phyloP scores from a whole-genome alignment of 2,888 invertebrate genomes.

The Rhamphomyia laevipes region DNA sequence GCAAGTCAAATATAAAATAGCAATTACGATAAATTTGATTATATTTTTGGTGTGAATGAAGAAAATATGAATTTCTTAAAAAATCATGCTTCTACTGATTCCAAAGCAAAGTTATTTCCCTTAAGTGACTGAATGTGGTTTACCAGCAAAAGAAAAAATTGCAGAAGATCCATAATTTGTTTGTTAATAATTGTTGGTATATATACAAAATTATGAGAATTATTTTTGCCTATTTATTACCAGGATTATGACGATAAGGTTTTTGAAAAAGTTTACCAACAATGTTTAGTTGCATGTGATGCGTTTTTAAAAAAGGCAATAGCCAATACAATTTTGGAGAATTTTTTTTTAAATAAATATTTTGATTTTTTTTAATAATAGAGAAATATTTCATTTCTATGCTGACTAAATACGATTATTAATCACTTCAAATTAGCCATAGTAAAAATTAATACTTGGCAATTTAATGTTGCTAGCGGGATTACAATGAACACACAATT shows the following conservation, averaged over 20 bases:
- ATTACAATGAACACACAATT: no score
- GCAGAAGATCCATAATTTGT: conserved; percentile 91
- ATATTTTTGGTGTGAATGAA: conserved; percentile 92
- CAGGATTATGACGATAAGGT: conserved; percentile 48
- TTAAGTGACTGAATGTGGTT: conserved; percentile 81
- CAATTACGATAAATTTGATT: conserved; percentile 74
- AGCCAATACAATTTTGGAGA: no score
- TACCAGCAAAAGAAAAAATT: conserved; percentile 59
- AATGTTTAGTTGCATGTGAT: conserved; percentile 54
- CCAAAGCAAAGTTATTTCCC: conserved; percentile 61
- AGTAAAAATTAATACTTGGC: no score
- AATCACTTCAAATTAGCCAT: no score
- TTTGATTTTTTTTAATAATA: no score
- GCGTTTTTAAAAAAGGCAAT: conserved; percentile 44
- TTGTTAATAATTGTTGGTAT: conserved; percentile 27
- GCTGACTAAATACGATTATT: no score
- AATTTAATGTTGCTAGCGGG: no score
- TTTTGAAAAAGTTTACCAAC: conserved; percentile 65
- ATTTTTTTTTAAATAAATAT: no score
- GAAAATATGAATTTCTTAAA: conserved; percentile 66
- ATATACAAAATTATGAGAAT: neutral
- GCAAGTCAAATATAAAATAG: conserved; percentile 61
- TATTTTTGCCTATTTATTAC: conserved; percentile 33
- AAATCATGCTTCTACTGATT: conserved; percentile 45
- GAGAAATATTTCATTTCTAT: no score